A percentile compares a stretch with the other conserved stretches of the same genome.
These are phyloP conservation scores for Aricia agestis DNA, from an alignment of 1,140 invertebrate species.

Conservation along the genomic window DNA sequence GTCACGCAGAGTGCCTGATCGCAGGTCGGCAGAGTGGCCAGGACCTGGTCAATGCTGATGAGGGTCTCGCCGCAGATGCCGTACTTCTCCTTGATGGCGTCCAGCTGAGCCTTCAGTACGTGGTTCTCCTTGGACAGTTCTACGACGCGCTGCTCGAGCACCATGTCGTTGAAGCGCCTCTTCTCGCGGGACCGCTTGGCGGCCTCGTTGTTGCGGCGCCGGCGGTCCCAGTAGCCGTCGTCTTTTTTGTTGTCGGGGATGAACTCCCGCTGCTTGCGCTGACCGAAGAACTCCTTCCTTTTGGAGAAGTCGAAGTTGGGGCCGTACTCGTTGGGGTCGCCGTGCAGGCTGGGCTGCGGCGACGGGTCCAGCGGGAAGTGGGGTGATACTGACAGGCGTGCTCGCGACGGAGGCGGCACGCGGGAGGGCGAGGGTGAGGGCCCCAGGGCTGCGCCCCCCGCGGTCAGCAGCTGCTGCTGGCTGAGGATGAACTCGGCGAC, in stretches of 20 bases:
- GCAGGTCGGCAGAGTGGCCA: slow-evolving; percentile 87
- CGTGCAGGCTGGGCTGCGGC: slow-evolving; percentile 57
- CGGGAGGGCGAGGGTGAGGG: slow-evolving; percentile 49
- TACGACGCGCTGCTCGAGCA: slow-evolving; percentile 93
- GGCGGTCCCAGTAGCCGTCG: slow-evolving; percentile 97
- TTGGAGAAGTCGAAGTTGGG: slow-evolving; percentile 77
- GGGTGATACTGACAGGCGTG: slow-evolving; percentile 62
- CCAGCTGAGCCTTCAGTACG: slow-evolving; percentile 92
- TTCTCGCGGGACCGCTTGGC: slow-evolving; percentile 96
- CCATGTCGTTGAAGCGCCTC: slow-evolving; percentile 97
- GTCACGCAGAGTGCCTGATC: slow-evolving; percentile 89
- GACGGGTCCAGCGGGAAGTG: slow-evolving; percentile 62
- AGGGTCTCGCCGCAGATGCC: slow-evolving; percentile 91
- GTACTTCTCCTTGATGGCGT: slow-evolving; percentile 95
- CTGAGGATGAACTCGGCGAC: slow-evolving; percentile 88
- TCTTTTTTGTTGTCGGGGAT: slow-evolving; percentile 98
- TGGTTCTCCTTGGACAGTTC: slow-evolving; percentile 97
- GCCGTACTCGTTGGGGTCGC: slow-evolving; percentile 63
- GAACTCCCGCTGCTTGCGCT: slow-evolving; percentile 96
- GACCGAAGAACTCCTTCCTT: slow-evolving; percentile 87
- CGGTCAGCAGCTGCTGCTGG: slow-evolving; percentile 79
- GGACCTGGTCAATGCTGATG: slow-evolving; percentile 90
- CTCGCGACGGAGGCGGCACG: slow-evolving; percentile 50
- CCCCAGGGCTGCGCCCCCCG: slow-evolving; percentile 44
- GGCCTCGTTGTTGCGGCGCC: slow-evolving; percentile 96